Evolutionary conservation across 2,113 vertebrate species (phyloP).

Genomic region (Mixornis gularis): DNA sequence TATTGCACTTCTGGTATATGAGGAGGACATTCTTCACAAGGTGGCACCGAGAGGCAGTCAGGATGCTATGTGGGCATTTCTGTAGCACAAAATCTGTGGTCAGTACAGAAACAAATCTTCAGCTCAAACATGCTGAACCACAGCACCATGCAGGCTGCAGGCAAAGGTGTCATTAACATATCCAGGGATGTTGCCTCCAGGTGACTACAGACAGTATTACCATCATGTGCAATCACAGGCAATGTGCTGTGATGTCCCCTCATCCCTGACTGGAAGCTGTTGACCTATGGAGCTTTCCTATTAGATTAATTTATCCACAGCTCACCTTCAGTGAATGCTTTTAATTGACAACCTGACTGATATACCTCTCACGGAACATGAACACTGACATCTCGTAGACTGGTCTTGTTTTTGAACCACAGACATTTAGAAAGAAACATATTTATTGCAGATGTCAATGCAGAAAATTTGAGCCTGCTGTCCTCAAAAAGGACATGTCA

Average conservation of each 20-base stretch:
- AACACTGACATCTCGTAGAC: neutral
- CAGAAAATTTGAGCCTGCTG: neutral
- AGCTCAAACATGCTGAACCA: neutral
- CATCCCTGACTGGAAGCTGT: neutral
- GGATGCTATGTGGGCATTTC: neutral
- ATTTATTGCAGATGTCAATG: neutral
- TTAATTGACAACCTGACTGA: constrained; percentile 21
- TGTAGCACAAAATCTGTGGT: neutral
- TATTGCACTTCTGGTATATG: neutral
- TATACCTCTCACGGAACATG: neutral
- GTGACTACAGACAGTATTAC: neutral
- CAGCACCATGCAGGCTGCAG: neutral
- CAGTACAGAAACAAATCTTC: neutral
- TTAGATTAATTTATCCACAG: constrained; percentile 13
- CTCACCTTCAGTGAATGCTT: neutral
- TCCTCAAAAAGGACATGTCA: neutral
- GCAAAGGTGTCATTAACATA: neutral
- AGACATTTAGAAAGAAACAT: neutral
- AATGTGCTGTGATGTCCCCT: neutral
- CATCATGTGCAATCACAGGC: neutral
- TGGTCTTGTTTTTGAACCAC: neutral
- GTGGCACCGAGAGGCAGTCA: neutral
- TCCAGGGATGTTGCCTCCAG: neutral
- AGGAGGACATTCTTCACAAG: neutral
- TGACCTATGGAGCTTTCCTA: constrained; percentile 38